Conservation (phyloP, 2,888 invertebrate genomes). For the Protophormia terraenovae region DNA sequence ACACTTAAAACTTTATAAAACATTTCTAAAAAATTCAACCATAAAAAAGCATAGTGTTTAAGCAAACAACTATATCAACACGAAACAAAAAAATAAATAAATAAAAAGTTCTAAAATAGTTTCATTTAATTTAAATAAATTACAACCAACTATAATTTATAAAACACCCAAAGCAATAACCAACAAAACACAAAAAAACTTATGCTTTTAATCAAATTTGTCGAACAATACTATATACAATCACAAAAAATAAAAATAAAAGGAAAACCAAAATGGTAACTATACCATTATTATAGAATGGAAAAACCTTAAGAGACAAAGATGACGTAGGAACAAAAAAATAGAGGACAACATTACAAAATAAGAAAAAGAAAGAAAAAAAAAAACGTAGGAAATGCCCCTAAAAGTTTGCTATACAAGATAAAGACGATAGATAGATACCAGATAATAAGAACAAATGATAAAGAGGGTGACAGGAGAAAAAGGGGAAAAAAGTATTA, state of each 20-base stretch:
- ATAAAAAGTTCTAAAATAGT: neutral
- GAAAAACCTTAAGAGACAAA: neutral
- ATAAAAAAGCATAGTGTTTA: no score
- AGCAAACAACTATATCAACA: neutral
- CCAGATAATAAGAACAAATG: neutral
- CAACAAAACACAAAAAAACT: no score
- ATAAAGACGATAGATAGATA: neutral
- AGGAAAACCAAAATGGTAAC: neutral
- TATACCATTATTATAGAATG: constrained; percentile 3
- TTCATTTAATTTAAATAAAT: constrained; percentile 18
- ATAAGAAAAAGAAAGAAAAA: neutral
- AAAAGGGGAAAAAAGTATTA: neutral
- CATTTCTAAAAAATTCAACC: neutral
- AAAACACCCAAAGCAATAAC: constrained; percentile 2
- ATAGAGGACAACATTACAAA: no score
- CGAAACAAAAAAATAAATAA: neutral
- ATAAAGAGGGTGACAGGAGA: no score
- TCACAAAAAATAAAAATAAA: neutral
- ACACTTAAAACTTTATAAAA: constrained; percentile 3
- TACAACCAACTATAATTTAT: constrained; percentile 5
- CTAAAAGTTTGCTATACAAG: neutral
- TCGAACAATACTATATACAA: neutral
- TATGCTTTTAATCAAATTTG: constrained; percentile 27
- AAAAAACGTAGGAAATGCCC: neutral
- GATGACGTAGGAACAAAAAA: neutral